Percentiles rank a stretch among this genome's conserved stretches.
These are phyloP conservation scores for Spilosoma lubricipeda DNA, from an alignment of 2,888 invertebrate genomes.

Conservation along the genomic window DNA sequence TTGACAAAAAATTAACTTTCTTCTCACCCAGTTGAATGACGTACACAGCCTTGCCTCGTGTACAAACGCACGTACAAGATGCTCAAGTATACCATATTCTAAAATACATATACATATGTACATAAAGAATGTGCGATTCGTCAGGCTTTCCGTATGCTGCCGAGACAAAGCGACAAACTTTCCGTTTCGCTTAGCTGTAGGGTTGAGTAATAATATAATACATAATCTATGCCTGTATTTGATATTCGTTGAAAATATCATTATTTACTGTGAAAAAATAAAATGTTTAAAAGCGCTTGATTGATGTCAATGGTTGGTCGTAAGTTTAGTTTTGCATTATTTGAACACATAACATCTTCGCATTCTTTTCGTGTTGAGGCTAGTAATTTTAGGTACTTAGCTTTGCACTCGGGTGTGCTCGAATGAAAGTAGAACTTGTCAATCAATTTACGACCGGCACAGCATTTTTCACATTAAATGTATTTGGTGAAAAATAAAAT, in stretches of 20 bases:
- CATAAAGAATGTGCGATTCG: slow-evolving; percentile 50
- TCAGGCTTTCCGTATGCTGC: slow-evolving; percentile 61
- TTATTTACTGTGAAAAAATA: not conserved
- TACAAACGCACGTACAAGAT: slow-evolving; percentile 7
- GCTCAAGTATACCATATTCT: slow-evolving; percentile 1
- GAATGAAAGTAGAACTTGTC: not conserved
- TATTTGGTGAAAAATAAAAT: too few species aligned
- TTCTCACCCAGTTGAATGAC: slow-evolving; percentile 46
- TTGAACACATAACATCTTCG: not conserved
- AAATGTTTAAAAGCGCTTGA: not conserved
- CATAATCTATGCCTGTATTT: not conserved
- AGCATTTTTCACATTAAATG: too few species aligned
- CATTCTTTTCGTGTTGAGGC: not conserved
- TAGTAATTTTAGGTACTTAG: not conserved
- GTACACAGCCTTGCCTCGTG: slow-evolving; percentile 11
- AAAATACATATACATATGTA: slow-evolving; percentile 12
- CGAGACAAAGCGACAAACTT: slow-evolving; percentile 43
- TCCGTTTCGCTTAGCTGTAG: slow-evolving; percentile 34
- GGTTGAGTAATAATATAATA: slow-evolving; percentile 1
- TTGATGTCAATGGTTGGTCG: not conserved
- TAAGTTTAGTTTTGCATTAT: not conserved
- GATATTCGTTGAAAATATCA: not conserved
- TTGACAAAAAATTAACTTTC: slow-evolving; percentile 80
- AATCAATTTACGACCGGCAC: not conserved
- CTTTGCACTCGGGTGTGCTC: not conserved